A percentile compares a stretch with the other conserved stretches of the same genome.
These are phyloP conservation scores for Rhagonycha fulva DNA, from an alignment of 2,888 invertebrate genomes.

Conservation along the genomic window DNA sequence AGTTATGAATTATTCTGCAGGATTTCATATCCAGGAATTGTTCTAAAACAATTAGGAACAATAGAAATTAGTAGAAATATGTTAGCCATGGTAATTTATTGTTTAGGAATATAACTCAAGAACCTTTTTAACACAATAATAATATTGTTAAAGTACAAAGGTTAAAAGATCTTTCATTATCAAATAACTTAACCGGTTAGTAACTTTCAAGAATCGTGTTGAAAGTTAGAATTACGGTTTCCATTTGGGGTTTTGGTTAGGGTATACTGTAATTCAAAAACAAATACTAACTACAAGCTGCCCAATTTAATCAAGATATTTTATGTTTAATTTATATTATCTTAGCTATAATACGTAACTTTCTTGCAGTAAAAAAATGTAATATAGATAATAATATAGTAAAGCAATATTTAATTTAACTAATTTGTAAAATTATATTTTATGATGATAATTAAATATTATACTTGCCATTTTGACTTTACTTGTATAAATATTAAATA, in stretches of 20 bases:
- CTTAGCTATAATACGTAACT: not conserved
- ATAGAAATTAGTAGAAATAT: not conserved
- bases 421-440: not conserved
- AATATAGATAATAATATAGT: not conserved
- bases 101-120: not conserved
- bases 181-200: conserved; percentile 1
- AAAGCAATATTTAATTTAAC: not conserved
- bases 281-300: conserved; percentile 13
- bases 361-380: not conserved
- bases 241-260: conserved; percentile 11
- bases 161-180: conserved; percentile 3
- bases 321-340: not conserved
- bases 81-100: not conserved
- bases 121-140: not conserved
- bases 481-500: not conserved
- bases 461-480: too few relatives aligned
- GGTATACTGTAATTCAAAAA: conserved; percentile 8
- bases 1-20: not conserved
- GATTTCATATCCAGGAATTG: not conserved
- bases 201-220: conserved; percentile 1
- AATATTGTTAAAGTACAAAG: conserved; percentile 1
- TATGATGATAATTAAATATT: not conserved
- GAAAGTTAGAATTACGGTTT: conserved; percentile 4
- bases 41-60: not conserved
- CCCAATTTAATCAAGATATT: conserved; percentile 5